Evolutionary conservation across 2,113 vertebrate genomes (phyloP).

Genomic region (Agapornis roseicollis): DNA sequence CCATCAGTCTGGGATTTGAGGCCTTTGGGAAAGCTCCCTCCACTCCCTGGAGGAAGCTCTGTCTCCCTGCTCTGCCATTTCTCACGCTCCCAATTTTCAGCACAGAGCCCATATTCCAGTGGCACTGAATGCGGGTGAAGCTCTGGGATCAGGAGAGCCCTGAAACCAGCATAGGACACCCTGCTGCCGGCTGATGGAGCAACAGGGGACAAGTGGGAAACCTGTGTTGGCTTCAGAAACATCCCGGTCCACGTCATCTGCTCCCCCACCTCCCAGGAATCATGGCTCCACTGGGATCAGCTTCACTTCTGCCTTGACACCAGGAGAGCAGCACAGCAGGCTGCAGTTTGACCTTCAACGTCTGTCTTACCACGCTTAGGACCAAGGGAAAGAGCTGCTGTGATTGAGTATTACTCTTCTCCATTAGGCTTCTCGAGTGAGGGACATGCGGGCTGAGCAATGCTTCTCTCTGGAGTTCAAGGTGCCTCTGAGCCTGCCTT

Average conservation of each 20-base stretch:
- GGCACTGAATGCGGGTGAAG: background rate
- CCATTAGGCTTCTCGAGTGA: background rate
- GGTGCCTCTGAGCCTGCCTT: background rate
- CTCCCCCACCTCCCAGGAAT: background rate
- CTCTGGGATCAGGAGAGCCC: background rate
- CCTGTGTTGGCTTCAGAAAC: background rate
- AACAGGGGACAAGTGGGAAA: background rate
- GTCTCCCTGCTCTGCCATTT: background rate
- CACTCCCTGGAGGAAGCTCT: background rate
- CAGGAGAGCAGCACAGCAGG: background rate
- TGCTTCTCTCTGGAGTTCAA: background rate
- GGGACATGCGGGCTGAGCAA: background rate
- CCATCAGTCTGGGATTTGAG: background rate
- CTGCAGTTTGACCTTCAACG: background rate
- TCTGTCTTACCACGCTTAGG: background rate
- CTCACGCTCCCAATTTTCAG: background rate
- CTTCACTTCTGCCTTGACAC: background rate
- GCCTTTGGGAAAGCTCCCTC: background rate
- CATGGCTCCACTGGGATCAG: rapidly evolving
- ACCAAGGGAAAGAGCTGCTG: rapidly evolving
- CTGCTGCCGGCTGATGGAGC: rapidly evolving
- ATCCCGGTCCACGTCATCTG: rapidly evolving
- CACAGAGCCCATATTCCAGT: background rate
- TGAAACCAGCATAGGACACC: background rate
- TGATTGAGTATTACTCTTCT: background rate